A percentile compares a stretch with the other conserved stretches of the same genome.
Evolutionary conservation across 1,140 invertebrate species (phyloP).

Genomic region (Drosophila elegans): DNA sequence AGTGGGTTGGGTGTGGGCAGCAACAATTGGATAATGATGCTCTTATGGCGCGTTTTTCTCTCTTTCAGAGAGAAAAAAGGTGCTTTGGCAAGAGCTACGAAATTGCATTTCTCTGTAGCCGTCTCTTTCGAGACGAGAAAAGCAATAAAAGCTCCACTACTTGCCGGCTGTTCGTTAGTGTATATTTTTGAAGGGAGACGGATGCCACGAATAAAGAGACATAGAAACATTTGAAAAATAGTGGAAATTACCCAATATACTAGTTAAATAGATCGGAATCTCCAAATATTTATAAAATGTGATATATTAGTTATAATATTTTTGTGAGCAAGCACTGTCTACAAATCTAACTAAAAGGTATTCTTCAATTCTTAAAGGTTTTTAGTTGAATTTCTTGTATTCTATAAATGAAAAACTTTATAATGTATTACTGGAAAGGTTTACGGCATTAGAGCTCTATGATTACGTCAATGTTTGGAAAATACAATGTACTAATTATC

Average conservation of each 20-base stretch:
- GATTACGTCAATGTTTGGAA: neutral
- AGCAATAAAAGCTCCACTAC: neutral
- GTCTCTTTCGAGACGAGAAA: neutral
- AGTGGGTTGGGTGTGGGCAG: neutral
- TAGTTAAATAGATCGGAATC: neutral
- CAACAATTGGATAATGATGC: slow-evolving; percentile 16
- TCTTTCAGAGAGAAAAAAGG: neutral
- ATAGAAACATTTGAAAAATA: neutral
- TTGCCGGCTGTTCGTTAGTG: slow-evolving; percentile 4
- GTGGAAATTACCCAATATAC: neutral
- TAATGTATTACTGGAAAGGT: neutral
- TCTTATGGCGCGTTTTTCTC: slow-evolving; percentile 13
- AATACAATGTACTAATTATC: neutral
- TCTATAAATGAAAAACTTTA: neutral
- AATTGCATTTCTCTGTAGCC: neutral
- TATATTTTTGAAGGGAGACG: slow-evolving; percentile 5
- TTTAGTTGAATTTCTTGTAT: no score
- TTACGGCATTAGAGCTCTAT: neutral
- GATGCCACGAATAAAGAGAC: slow-evolving; percentile 6
- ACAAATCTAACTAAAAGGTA: no score
- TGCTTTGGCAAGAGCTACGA: slow-evolving; percentile 3
- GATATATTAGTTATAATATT: no score
- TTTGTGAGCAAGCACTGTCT: no score
- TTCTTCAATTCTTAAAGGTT: no score
- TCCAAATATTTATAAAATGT: neutral